Evolutionary conservation across 1,140 invertebrate species (phyloP).

Genomic region (Ceratina calcarata): DNA sequence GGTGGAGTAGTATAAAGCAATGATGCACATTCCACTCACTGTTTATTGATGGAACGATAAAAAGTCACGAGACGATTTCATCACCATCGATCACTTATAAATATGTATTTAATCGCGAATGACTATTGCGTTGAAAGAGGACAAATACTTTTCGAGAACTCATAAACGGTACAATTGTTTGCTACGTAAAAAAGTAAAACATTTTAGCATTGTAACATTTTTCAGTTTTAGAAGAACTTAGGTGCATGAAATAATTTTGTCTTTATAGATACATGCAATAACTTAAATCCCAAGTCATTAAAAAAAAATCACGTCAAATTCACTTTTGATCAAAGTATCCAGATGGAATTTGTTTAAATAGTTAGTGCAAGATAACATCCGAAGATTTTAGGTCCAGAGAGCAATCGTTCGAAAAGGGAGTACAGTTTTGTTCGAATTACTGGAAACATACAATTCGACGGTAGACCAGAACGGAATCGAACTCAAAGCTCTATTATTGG

Average conservation of each 20-base stretch:
- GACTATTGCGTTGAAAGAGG: neutral
- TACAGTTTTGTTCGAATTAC: neutral
- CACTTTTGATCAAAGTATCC: too few species aligned
- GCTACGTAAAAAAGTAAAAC: too few species aligned
- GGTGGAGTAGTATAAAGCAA: neutral
- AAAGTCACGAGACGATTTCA: constrained; percentile 19
- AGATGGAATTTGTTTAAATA: too few species aligned
- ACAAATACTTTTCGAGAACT: neutral
- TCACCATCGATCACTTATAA: constrained; percentile 1
- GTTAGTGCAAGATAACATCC: too few species aligned
- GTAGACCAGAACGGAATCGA: neutral
- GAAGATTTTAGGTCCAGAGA: too few species aligned
- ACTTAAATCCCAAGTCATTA: too few species aligned
- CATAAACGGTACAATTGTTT: neutral
- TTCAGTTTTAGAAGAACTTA: too few species aligned
- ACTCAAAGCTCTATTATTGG: neutral
- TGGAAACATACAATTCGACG: neutral
- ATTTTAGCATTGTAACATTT: too few species aligned
- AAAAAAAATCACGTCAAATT: too few species aligned
- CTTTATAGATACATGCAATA: too few species aligned
- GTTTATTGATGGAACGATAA: constrained; percentile 30
- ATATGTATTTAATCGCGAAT: neutral
- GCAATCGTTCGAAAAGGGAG: too few species aligned
- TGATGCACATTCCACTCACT: neutral
- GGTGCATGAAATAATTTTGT: too few species aligned